Evolutionary conservation across 2,888 invertebrate genomes (phyloP).

Genomic region (Pammene fasciana): DNA sequence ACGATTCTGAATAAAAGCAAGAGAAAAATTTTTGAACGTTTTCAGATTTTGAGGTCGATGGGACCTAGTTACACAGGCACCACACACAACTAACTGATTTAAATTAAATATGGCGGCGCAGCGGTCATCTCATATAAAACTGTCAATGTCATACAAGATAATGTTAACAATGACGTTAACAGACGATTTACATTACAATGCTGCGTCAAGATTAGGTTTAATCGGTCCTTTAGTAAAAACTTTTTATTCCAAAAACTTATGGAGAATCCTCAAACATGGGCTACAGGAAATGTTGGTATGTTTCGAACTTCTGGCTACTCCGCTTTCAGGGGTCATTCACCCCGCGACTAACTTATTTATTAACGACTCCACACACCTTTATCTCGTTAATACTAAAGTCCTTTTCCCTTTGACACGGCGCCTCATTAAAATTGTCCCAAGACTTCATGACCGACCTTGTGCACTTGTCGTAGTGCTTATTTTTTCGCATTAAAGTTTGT

Average conservation of each 20-base stretch:
- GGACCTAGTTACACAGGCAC: no score
- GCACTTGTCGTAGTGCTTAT: slow-evolving; percentile 50
- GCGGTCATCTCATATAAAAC: no score
- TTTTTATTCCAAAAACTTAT: slow-evolving; percentile 21
- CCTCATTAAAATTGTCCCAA: slow-evolving; percentile 40
- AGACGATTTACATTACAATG: no score
- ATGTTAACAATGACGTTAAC: no score
- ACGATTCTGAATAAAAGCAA: no score
- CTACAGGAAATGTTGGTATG: slow-evolving; percentile 71
- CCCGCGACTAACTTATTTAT: slow-evolving; percentile 51
- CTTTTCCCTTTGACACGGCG: slow-evolving; percentile 46
- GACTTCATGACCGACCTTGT: slow-evolving; percentile 59
- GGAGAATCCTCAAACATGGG: slow-evolving; percentile 57
- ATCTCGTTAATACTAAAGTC: slow-evolving; percentile 50
- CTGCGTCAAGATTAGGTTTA: no score
- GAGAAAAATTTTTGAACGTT: no score
- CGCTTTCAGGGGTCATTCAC: slow-evolving; percentile 75
- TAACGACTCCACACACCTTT: slow-evolving; percentile 44
- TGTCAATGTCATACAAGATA: no score
- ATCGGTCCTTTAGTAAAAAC: neutral
- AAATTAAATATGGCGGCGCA: no score
- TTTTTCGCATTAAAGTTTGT: slow-evolving; percentile 52
- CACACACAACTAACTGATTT: no score
- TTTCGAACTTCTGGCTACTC: slow-evolving; percentile 70
- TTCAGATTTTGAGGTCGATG: no score